Evolutionary conservation across 2,113 vertebrate genomes (phyloP), one percentile per base, ranked within the genome.

Genomic region (Oriolus oriolus): DNA sequence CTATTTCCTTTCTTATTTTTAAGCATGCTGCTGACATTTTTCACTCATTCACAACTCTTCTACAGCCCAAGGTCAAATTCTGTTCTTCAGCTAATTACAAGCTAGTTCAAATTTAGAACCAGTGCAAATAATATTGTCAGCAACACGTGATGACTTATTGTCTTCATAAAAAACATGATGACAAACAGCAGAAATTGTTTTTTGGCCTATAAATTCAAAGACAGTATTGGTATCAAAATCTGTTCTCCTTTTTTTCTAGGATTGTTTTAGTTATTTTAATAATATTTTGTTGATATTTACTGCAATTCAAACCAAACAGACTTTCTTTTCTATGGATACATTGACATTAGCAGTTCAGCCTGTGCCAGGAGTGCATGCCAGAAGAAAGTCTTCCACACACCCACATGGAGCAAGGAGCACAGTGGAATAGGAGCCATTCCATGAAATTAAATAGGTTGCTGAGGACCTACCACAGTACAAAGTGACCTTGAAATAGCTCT

Each of bases 11-110:
- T 93, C 70, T 82, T 70, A 82, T 59, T 92, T 97, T 71, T 50
- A 84, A 77, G 35, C 39, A 37, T 23, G 33, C 14, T 74, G 42
- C 7, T 94, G 47, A 74, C 30, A 86, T 60, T 45, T 53, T 78
- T 89, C 41, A 13, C 31, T 49, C 41, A 81, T 89, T 92, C 90
- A 92, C 61, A 79, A 42, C 18, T 60, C 10, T 84, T 92, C 21
- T 79, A 81, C 42, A 85, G 50, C 33, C 56, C 56, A 89, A 93
- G 76, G 71, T 86, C n/a, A 88, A 88, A 86, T 90, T 83, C 7
- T 88, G 84, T 60, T 63, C 50, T 54, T 78, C 50, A 94, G 66
- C 63, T 81, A 78, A 91, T 93, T 96, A 71, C 44, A 94, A 94
- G 77, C 39, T 44, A 17, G 31, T 56, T 77, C 30, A 56, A 93